phyloP scores from a whole-genome alignment of 2,797 vertebrate genomes.

The Spondyliosoma cantharus region DNA sequence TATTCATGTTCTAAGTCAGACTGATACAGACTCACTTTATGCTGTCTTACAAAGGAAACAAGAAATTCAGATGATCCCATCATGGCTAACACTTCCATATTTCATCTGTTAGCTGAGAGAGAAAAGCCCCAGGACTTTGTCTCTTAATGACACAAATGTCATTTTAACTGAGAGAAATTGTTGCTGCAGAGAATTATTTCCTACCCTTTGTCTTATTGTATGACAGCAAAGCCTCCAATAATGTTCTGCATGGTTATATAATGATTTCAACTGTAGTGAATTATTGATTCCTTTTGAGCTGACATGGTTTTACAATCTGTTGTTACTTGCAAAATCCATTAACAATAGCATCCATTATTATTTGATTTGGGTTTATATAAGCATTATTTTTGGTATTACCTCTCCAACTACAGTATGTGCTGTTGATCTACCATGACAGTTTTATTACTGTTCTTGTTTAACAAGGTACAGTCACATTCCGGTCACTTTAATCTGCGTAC shows the following conservation, averaged over 20 bases:
- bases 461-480: too few species aligned
- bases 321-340: slow-evolving; percentile 32
- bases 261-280: slow-evolving; percentile 26
- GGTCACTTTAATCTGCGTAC: too few species aligned
- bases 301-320: slow-evolving; percentile 34
- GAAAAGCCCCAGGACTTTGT: neutral
- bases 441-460: neutral
- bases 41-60: neutral
- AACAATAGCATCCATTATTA: neutral
- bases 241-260: slow-evolving; percentile 31
- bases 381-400: neutral
- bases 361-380: slow-evolving; percentile 7
- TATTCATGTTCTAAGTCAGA: neutral
- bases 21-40: neutral
- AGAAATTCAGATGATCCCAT: neutral
- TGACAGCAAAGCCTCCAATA: slow-evolving; percentile 4
- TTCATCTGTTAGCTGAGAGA: neutral
- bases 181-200: neutral
- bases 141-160: neutral
- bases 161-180: neutral
- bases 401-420: neutral
- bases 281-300: slow-evolving; percentile 55
- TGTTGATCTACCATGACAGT: neutral
- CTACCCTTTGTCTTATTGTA: neutral
- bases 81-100: neutral